Base-by-base conservation (phyloP, 2,797 vertebrate genomes). In the Phylloscopus collybita region DNA sequence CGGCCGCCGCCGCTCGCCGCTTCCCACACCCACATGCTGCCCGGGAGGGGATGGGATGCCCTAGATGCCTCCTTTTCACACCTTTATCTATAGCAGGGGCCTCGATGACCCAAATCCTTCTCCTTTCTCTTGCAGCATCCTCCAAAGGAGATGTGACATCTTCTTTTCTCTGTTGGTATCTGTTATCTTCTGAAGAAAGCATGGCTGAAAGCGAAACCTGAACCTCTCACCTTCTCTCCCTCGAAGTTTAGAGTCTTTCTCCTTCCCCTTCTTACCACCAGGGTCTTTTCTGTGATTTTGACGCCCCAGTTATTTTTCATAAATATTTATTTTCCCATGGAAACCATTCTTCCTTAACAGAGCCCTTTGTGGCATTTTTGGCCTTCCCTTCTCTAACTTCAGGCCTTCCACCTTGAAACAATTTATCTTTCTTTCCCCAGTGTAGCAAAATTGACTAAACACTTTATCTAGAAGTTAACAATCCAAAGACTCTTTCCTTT, bases 31-130 rank as follows among this genome's bases (percentile, higher is more conserved):
- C 80, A 15, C 65, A 14, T 2, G 38, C 54, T 16, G 67, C 53
- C 72, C 86, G 6, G 45, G 30, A 53, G 79, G 87, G 45, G 67
- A 62, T 19, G 92, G 1, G 45, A 5, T 81, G 92, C 26, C 91
- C 95, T 3, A 38, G 27, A 56, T 71, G 85, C 50, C 53, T 45
- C 90, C 47, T 81, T 34, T 62, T 83, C 80, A 29, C 87, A 80
- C 82, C 80, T 91, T 83, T 34, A 18, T 30, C 36, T 49, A 12
- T 5, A 42, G 76, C 70, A 3, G 29, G 27, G 86, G 59, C 74
- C 87, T 57, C 4, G 34, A 5, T 84, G 93, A 90, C 94, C 90
- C 93, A 76, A 88, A 95, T 90, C n/a, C 51, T 66, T 69, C 66
- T 38, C 60, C 16, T 67, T 56, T 73, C 44, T 56, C 56, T 30